Evolutionary conservation across 1,140 invertebrate genomes (phyloP).

Genomic region (Solenopsis fugax): DNA sequence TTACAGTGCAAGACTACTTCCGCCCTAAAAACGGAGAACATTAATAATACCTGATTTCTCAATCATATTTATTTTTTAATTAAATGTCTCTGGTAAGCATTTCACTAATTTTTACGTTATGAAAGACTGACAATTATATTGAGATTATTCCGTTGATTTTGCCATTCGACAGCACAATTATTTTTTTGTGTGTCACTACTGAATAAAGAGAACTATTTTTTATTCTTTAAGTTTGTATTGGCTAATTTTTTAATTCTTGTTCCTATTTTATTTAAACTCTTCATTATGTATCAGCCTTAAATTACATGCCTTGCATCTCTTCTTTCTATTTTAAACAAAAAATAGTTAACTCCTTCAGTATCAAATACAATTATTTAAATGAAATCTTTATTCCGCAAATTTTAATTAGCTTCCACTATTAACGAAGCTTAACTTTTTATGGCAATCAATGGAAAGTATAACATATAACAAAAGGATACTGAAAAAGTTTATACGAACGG

Average conservation of each 20-base stretch:
- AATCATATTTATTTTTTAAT: conserved; percentile 39
- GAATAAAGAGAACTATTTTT: conserved; percentile 29
- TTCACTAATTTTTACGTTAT: conserved; percentile 14
- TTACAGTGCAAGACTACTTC: conserved; percentile 31
- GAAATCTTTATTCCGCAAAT: neutral
- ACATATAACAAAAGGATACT: conserved; percentile 1
- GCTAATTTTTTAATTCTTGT: conserved; percentile 21
- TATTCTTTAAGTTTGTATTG: conserved; percentile 31
- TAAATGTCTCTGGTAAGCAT: conserved; percentile 15
- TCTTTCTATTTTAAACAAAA: conserved; percentile 20
- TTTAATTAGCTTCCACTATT: conserved; percentile 11
- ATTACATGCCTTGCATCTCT: conserved; percentile 3
- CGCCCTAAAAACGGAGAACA: neutral
- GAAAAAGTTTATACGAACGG: conserved; percentile 25
- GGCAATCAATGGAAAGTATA: conserved; percentile 26
- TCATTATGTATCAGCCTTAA: conserved; percentile 57
- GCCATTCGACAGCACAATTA: neutral
- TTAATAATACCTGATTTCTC: neutral
- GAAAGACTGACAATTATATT: conserved; percentile 21
- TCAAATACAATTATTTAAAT: conserved; percentile 27
- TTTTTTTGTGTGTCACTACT: neutral
- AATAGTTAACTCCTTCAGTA: conserved; percentile 25
- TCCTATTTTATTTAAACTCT: conserved; percentile 39
- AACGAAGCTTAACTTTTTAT: conserved; percentile 24
- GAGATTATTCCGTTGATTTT: conserved; percentile 9